phyloP scores from a whole-genome alignment of 1,140 invertebrate species.

The Drosophila punjabiensis region DNA sequence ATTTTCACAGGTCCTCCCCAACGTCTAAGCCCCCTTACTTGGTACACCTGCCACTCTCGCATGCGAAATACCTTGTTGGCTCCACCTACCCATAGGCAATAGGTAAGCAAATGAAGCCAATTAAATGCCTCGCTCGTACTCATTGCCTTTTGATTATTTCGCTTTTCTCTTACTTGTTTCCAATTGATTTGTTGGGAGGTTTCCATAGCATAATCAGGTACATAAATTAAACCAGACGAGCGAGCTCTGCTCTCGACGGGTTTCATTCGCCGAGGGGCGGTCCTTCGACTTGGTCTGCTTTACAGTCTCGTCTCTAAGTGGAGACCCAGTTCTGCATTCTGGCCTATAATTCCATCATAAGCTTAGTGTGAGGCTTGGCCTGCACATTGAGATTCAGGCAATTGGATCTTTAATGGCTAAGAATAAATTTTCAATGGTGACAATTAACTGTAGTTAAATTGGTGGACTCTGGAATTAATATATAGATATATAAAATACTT shows the following conservation, averaged over 20 bases:
- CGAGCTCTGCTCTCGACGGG: slow-evolving; percentile 10
- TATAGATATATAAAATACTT: too few species aligned
- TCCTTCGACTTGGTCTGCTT: slow-evolving; percentile 20
- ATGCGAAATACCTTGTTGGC: slow-evolving; percentile 37
- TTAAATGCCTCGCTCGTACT: slow-evolving; percentile 60
- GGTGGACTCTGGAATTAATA: too few species aligned
- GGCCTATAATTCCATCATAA: slow-evolving; percentile 69
- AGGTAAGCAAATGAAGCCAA: slow-evolving; percentile 58
- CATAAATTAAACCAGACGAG: slow-evolving; percentile 66
- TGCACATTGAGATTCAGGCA: slow-evolving; percentile 23
- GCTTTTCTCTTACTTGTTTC: slow-evolving; percentile 36
- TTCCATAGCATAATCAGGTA: slow-evolving; percentile 61
- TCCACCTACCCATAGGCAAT: slow-evolving; percentile 54
- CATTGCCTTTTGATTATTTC: slow-evolving; percentile 52
- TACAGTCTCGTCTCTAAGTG: not conserved
- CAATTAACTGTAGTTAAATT: slow-evolving; percentile 10
- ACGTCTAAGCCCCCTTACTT: not conserved
- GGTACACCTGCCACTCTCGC: slow-evolving; percentile 18
- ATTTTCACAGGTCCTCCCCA: slow-evolving; percentile 12
- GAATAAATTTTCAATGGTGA: slow-evolving; percentile 40
- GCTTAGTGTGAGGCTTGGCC: slow-evolving; percentile 28
- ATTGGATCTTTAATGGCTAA: slow-evolving; percentile 50
- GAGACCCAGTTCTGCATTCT: slow-evolving; percentile 33
- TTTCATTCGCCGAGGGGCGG: slow-evolving; percentile 50
- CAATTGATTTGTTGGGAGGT: slow-evolving; percentile 72